Percentiles rank a stretch among this genome's conserved stretches.
These are phyloP conservation scores for Athalia rosae DNA, from an alignment of 2,888 invertebrate genomes.

Conservation along the genomic window DNA sequence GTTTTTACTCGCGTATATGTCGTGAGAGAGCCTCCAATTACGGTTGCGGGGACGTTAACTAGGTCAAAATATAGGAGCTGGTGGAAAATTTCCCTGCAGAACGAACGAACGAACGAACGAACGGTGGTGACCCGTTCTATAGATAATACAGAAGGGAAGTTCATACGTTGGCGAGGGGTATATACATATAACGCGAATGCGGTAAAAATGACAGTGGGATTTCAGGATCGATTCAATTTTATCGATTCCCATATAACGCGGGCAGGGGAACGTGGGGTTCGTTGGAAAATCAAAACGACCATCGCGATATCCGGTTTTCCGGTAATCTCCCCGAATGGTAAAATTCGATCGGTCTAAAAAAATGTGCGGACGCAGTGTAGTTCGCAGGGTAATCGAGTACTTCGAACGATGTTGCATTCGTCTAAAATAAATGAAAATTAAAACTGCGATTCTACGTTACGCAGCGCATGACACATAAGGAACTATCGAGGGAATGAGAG, in stretches of 20 bases:
- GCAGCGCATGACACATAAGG: not conserved
- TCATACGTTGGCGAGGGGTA: not conserved
- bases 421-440: not conserved
- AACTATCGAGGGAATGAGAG: not conserved
- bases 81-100: not conserved
- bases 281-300: no score
- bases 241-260: not conserved
- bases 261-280: no score
- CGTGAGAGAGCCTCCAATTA: constrained; percentile 1
- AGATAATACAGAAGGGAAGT: no score
- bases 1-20: not conserved
- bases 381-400: not conserved
- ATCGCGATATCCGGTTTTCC: not conserved
- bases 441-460: constrained; percentile 26
- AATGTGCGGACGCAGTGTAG: no score
- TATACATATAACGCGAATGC: not conserved
- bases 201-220: not conserved
- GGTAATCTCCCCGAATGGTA: not conserved
- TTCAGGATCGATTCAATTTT: no score
- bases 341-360: no score
- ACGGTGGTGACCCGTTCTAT: no score
- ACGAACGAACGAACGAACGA: no score
- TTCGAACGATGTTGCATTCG: not conserved
- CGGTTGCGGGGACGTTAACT: constrained; percentile 29
- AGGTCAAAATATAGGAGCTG: constrained; percentile 16